These are phyloP conservation scores for Enoplosus armatus DNA, from an alignment of 2,797 vertebrate genomes.

Conservation along the genomic window DNA sequence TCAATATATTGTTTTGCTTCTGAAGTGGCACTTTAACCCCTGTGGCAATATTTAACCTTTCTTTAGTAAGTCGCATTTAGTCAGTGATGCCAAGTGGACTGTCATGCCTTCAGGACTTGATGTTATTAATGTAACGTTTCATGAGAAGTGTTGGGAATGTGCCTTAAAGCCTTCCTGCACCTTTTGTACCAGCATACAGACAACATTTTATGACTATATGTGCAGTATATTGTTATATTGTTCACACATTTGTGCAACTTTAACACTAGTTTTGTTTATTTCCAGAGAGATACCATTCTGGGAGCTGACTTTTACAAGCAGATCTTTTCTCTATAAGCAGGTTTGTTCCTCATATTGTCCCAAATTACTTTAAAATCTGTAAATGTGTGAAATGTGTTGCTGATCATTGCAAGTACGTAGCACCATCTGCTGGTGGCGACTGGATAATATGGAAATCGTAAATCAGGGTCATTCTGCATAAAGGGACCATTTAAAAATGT, in stretches of 20 bases:
- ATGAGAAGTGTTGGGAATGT: not conserved
- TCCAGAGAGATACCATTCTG: slow-evolving; percentile 87
- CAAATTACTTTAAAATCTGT: not conserved
- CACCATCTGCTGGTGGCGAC: slow-evolving; percentile 71
- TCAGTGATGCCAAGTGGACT: slow-evolving; percentile 16
- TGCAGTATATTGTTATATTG: not conserved
- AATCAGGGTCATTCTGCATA: not conserved
- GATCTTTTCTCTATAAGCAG: slow-evolving; percentile 93
- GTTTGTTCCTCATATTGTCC: slow-evolving; percentile 74
- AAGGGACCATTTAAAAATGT: not conserved
- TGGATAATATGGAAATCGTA: slow-evolving; percentile 7
- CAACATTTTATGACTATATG: not conserved
- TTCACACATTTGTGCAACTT: slow-evolving; percentile 6
- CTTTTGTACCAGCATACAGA: not conserved
- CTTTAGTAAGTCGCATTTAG: not conserved
- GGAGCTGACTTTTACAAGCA: slow-evolving; percentile 90
- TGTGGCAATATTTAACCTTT: slow-evolving; percentile 37
- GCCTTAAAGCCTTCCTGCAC: not conserved
- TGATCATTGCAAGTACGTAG: slow-evolving; percentile 8
- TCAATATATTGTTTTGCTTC: not conserved
- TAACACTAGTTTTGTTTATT: slow-evolving; percentile 7
- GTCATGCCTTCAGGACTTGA: not conserved
- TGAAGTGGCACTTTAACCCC: slow-evolving; percentile 7
- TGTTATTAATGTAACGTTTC: not conserved
- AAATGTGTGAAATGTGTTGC: not conserved